Evolutionary conservation across 2,888 invertebrate genomes (phyloP).

Genomic region (Kryphioiulus occultus): DNA sequence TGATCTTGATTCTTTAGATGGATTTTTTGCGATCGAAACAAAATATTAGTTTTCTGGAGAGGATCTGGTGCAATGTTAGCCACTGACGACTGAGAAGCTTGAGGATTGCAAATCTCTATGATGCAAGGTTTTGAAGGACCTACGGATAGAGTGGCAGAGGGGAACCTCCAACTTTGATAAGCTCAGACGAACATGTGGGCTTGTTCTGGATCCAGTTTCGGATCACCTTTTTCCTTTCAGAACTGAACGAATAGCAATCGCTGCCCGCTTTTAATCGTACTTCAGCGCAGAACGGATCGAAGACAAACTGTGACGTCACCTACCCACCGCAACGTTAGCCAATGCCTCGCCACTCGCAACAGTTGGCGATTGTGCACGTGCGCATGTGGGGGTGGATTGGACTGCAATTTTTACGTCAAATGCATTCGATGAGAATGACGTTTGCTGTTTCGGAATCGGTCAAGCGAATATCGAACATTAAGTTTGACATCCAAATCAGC

Average conservation of each 20-base stretch:
- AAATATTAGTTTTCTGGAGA: background rate
- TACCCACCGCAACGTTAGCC: background rate
- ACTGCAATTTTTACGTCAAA: background rate
- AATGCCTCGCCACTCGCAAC: constrained; percentile 22
- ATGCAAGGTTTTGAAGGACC: background rate
- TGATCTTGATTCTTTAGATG: background rate
- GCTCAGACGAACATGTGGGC: background rate
- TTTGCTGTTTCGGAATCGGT: background rate
- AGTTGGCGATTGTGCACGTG: constrained; percentile 1
- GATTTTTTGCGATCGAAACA: background rate
- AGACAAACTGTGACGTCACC: background rate
- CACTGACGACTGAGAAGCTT: background rate
- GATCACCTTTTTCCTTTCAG: constrained; percentile 15
- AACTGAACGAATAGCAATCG: constrained; percentile 30
- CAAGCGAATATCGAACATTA: background rate
- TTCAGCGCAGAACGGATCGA: background rate
- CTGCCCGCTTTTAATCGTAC: background rate
- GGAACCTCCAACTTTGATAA: constrained; percentile 2
- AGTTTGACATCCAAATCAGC: background rate
- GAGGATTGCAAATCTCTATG: background rate
- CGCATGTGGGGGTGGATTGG: background rate
- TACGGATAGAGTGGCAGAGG: background rate
- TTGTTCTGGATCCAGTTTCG: background rate
- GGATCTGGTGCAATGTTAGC: background rate
- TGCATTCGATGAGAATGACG: background rate